Percentiles rank a stretch among this genome's conserved stretches.
phyloP scores from a whole-genome alignment of 2,797 vertebrate species.

The Anolis apletophallus region DNA sequence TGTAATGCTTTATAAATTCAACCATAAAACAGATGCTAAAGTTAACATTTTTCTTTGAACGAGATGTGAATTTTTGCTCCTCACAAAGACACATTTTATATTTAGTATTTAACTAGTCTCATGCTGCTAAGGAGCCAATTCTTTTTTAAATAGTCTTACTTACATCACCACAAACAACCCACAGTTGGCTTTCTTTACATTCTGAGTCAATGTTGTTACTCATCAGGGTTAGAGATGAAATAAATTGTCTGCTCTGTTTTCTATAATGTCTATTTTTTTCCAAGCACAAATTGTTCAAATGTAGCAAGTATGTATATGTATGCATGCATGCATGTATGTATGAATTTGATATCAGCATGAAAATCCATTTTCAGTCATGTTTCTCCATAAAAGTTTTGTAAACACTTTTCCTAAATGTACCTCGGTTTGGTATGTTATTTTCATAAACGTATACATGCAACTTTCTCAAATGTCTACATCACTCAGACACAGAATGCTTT shows the following conservation, averaged over 20 bases:
- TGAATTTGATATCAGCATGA: neutral
- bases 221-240: neutral
- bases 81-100: neutral
- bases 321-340: neutral
- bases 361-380: neutral
- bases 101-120: conserved; percentile 13
- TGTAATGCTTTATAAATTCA: conserved; percentile 46
- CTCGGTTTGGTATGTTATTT: neutral
- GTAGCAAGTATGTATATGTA: neutral
- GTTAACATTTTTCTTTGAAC: neutral
- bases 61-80: conserved; percentile 32
- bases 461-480: neutral
- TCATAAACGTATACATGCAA: neutral
- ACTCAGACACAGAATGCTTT: neutral
- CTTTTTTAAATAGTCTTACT: neutral
- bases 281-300: neutral
- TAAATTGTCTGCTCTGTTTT: neutral
- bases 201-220: neutral
- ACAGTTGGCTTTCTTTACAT: neutral
- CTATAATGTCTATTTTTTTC: too few relatives aligned
- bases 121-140: neutral
- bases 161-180: neutral
- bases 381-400: neutral
- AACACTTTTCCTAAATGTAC: neutral
- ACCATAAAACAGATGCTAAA: conserved; percentile 59